These are phyloP conservation scores for Donacobius atricapilla DNA, from an alignment of 2,113 vertebrate genomes.

Conservation along the genomic window DNA sequence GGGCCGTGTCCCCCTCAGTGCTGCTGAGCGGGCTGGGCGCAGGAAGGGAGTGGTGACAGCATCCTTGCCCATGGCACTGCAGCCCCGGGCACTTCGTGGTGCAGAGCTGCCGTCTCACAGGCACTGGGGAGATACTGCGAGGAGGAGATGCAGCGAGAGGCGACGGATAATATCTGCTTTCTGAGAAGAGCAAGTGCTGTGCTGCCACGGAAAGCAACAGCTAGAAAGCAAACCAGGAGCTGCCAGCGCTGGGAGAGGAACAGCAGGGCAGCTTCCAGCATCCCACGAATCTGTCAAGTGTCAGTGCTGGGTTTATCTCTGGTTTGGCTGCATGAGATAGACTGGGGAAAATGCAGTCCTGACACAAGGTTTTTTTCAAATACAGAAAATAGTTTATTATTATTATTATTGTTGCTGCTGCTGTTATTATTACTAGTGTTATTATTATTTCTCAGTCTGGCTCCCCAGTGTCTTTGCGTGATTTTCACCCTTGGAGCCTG, in stretches of 20 bases:
- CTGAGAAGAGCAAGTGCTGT: neutral
- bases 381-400: neutral
- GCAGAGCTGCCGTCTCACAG: neutral
- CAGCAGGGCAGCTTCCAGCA: neutral
- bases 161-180: neutral
- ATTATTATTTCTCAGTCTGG: neutral
- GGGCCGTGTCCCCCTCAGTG: neutral
- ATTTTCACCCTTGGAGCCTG: neutral
- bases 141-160: neutral
- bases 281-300: neutral
- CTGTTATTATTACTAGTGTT: neutral
- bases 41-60: neutral
- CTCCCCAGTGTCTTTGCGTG: neutral
- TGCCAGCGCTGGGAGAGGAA: neutral
- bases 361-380: neutral
- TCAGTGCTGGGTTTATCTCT: neutral
- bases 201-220: neutral
- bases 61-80: neutral
- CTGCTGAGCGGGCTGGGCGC: neutral
- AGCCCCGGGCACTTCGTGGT: rapidly evolving
- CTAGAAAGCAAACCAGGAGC: neutral
- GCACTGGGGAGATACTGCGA: neutral
- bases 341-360: neutral
- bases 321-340: neutral
- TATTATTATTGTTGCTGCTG: neutral